These are phyloP conservation scores for Lasioglossum villosulum DNA, from an alignment of 2,888 invertebrate genomes.

Conservation along the genomic window DNA sequence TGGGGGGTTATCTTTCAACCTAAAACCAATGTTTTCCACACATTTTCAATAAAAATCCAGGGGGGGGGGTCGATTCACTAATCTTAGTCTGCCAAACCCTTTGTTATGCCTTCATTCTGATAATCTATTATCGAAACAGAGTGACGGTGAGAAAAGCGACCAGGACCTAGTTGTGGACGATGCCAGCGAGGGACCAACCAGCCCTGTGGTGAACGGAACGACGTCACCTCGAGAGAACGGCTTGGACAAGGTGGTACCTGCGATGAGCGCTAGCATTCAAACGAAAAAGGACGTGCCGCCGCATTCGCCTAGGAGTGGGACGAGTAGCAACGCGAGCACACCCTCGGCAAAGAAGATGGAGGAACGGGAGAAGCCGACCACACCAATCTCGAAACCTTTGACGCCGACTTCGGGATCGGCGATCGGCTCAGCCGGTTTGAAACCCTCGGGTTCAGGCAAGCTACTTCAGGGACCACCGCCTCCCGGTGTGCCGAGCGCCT, in stretches of 20 bases:
- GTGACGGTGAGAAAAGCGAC: conserved; percentile 94
- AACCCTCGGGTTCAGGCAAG: conserved; percentile 80
- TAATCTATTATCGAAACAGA: conserved; percentile 84
- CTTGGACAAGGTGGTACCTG: conserved; percentile 88
- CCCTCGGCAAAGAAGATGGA: conserved; percentile 93
- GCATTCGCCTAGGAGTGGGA: conserved; percentile 89
- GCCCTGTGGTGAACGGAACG: conserved; percentile 92
- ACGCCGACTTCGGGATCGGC: conserved; percentile 90
- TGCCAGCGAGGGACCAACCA: conserved; percentile 96
- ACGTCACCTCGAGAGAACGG: conserved; percentile 95
- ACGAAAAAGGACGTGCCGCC: conserved; percentile 80
- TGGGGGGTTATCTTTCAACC: too few species aligned
- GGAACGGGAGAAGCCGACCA: conserved; percentile 93
- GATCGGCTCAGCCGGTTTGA: conserved; percentile 81
- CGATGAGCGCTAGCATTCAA: conserved; percentile 81
- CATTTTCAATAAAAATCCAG: too few species aligned
- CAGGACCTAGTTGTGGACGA: conserved; percentile 98
- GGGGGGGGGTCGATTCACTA: too few species aligned
- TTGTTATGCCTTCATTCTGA: neutral
- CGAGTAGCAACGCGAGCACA: conserved; percentile 95
- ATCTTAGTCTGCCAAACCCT: too few species aligned
- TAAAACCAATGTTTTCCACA: too few species aligned
- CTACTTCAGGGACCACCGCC: conserved; percentile 82
- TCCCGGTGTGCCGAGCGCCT: conserved; percentile 84
- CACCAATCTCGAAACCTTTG: conserved; percentile 95